Evolutionary conservation across 2,113 vertebrate genomes (phyloP).

Genomic region (Mormyrus lacerda): DNA sequence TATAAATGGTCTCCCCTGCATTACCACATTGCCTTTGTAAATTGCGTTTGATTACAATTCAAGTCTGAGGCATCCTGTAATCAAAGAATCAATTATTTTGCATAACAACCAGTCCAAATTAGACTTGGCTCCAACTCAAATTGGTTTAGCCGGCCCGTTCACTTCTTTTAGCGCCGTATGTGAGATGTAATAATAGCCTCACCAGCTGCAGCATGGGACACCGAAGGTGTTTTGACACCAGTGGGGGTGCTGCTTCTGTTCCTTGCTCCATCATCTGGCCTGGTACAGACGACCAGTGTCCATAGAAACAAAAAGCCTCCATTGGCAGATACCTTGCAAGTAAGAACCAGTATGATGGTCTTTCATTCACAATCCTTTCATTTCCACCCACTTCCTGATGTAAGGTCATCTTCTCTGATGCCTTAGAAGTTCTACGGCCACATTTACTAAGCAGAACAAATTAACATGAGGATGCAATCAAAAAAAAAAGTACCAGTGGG

Average conservation of each 20-base stretch:
- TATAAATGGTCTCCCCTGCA: neutral
- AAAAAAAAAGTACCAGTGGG: neutral
- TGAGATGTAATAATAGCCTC: neutral
- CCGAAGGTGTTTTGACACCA: neutral
- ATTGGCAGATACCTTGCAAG: neutral
- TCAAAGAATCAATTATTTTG: slow-evolving; percentile 13
- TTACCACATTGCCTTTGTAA: neutral
- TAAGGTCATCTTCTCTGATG: neutral
- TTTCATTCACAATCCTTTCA: neutral
- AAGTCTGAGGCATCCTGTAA: neutral
- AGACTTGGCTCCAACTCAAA: slow-evolving; percentile 7
- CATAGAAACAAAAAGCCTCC: neutral
- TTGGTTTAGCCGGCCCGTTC: neutral
- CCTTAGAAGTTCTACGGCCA: neutral
- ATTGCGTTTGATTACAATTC: slow-evolving; percentile 8
- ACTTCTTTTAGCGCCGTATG: slow-evolving; percentile 1
- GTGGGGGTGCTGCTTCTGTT: neutral
- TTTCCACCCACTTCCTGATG: neutral
- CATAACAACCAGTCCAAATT: slow-evolving; percentile 11
- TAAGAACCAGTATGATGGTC: neutral
- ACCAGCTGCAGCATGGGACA: slow-evolving; percentile 1
- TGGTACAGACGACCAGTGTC: neutral
- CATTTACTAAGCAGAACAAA: neutral
- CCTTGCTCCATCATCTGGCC: neutral
- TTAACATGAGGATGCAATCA: neutral